Conservation (phyloP, 2,113 vertebrate genomes). For the Sylvilagus bachmani region DNA sequence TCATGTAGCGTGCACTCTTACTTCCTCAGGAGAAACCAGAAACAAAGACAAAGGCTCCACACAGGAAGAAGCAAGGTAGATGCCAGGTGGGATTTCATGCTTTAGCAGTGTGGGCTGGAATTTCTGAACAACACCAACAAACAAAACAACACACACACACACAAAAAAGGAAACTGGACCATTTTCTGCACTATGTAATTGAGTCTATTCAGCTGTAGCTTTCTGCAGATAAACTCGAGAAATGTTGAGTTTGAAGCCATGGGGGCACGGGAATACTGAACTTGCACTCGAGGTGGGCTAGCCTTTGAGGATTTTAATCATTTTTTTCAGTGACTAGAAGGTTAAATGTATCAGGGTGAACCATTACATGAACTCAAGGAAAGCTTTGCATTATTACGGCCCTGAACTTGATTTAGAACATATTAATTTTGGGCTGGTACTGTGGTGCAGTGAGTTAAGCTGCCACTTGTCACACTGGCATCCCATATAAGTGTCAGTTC, state of each 20-base stretch:
- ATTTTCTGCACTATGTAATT: slow-evolving; percentile 82
- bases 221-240: slow-evolving; percentile 83
- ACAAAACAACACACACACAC: too few species aligned
- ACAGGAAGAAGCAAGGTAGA: slow-evolving; percentile 50
- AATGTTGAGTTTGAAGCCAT: slow-evolving; percentile 84
- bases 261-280: slow-evolving; percentile 81
- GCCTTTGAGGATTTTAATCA: slow-evolving; percentile 69
- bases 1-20: slow-evolving; percentile 17
- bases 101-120: slow-evolving; percentile 25
- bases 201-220: slow-evolving; percentile 81
- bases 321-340: slow-evolving; percentile 78
- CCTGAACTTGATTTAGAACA: slow-evolving; percentile 78
- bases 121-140: slow-evolving; percentile 71
- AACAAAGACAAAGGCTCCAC: slow-evolving; percentile 71
- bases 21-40: slow-evolving; percentile 70
- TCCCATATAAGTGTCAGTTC: too few species aligned
- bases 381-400: slow-evolving; percentile 75
- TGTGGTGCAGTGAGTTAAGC: too few species aligned
- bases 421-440: slow-evolving; percentile 44
- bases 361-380: slow-evolving; percentile 74
- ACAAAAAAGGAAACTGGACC: too few species aligned
- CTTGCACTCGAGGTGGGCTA: slow-evolving; percentile 73
- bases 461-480: too few species aligned
- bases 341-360: slow-evolving; percentile 81
- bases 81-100: not conserved